A percentile compares a stretch with the other conserved stretches of the same genome.
Evolutionary conservation across 2,888 invertebrate species (phyloP).

Genomic region (Branchellion lobata): DNA sequence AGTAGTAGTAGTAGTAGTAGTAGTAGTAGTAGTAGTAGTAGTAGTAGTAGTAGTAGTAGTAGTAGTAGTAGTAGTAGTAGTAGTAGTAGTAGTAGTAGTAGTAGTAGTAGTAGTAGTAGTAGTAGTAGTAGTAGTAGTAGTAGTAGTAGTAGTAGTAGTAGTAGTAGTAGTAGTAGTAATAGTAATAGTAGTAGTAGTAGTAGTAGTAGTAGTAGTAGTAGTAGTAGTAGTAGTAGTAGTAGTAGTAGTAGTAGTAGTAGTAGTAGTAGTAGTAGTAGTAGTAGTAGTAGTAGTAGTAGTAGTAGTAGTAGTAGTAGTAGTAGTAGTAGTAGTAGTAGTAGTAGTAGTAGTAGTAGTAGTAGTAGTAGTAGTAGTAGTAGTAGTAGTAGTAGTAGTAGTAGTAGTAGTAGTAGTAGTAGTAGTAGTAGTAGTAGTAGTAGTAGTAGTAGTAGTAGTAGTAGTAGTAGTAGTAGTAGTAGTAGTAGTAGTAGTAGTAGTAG

Average conservation of each 20-base stretch:
- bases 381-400: no score
- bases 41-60: constrained; percentile 44
- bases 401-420: no score
- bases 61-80: constrained; percentile 23
- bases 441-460: constrained; percentile 24
- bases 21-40: constrained; percentile 46
- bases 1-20: constrained; percentile 46
- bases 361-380: no score
- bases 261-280: no score
- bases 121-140: constrained; percentile 21
- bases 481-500: constrained; percentile 18
- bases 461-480: constrained; percentile 15
- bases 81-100: constrained; percentile 18
- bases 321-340: no score
- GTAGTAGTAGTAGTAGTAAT: constrained; percentile 12
- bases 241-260: no score
- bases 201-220: constrained; percentile 14
- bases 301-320: no score
- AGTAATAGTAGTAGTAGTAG: constrained; percentile 11
- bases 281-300: no score
- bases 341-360: no score
- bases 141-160: constrained; percentile 20
- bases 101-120: constrained; percentile 12
- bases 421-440: constrained; percentile 10
- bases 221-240: no score